phyloP scores from a whole-genome alignment of 2,888 invertebrate species.

The Drosophila acutilabella region DNA sequence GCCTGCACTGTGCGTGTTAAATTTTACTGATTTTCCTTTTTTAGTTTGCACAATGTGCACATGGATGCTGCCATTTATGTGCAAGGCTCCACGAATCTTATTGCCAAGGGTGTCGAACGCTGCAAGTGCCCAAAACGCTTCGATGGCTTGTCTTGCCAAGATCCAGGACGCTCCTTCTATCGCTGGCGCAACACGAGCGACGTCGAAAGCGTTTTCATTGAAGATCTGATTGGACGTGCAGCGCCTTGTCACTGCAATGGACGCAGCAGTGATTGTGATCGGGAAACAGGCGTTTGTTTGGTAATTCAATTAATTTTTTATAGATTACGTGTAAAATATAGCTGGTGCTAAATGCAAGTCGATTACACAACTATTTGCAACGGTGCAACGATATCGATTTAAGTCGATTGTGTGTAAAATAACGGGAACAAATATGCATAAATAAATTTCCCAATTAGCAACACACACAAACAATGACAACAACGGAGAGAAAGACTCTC shows the following conservation, averaged over 20 bases:
- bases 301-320: slow-evolving; percentile 85
- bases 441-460: too few relatives aligned
- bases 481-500: too few relatives aligned
- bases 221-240: slow-evolving; percentile 92
- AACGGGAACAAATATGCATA: too few relatives aligned
- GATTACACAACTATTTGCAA: too few relatives aligned
- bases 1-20: background rate
- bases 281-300: slow-evolving; percentile 93
- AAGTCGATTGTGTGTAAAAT: too few relatives aligned
- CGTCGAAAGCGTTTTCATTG: slow-evolving; percentile 88
- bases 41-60: slow-evolving; percentile 90
- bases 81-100: slow-evolving; percentile 88
- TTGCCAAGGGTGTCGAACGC: slow-evolving; percentile 93
- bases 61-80: slow-evolving; percentile 92
- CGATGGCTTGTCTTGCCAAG: slow-evolving; percentile 95
- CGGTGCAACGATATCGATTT: too few relatives aligned
- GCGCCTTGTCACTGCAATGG: slow-evolving; percentile 93
- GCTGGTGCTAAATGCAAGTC: too few relatives aligned
- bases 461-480: too few relatives aligned
- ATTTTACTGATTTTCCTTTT: slow-evolving; percentile 7
- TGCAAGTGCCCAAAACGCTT: slow-evolving; percentile 94
- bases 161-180: slow-evolving; percentile 93
- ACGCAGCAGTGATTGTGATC: slow-evolving; percentile 91
- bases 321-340: too few relatives aligned
- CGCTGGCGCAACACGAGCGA: slow-evolving; percentile 89